Conservation (phyloP, 2,113 vertebrate species). For the Taxidea taxus region DNA sequence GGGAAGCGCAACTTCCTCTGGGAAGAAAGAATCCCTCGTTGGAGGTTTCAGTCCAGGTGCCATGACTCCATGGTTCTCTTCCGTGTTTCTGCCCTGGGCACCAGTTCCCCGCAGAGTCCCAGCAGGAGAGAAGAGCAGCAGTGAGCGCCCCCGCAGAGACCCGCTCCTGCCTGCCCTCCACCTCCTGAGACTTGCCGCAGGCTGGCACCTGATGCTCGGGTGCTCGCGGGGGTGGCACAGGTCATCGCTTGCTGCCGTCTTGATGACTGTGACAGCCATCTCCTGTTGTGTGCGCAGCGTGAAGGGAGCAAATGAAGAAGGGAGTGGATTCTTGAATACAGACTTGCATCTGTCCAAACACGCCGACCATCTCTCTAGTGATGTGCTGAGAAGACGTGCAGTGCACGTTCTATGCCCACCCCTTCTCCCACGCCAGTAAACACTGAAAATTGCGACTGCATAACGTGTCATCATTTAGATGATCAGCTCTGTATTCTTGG, state of each 20-base stretch:
- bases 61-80: rapidly evolving
- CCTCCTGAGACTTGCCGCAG: neutral
- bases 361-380: rapidly evolving
- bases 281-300: neutral
- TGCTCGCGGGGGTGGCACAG: neutral
- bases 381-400: rapidly evolving
- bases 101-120: neutral
- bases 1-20: neutral
- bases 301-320: too few relatives aligned
- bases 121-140: too few relatives aligned
- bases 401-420: too few relatives aligned
- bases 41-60: neutral
- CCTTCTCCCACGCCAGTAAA: too few relatives aligned
- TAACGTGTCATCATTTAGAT: rapidly evolving
- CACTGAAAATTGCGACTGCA: neutral
- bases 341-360: too few relatives aligned
- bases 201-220: neutral
- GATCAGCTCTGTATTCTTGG: neutral
- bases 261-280: neutral
- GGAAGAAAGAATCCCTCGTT: neutral
- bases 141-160: neutral
- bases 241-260: rapidly evolving
- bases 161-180: neutral
- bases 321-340: neutral
- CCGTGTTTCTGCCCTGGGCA: neutral